Evolutionary conservation across 2,797 vertebrate genomes (phyloP).

Genomic region (Rhabdomys pumilio): DNA sequence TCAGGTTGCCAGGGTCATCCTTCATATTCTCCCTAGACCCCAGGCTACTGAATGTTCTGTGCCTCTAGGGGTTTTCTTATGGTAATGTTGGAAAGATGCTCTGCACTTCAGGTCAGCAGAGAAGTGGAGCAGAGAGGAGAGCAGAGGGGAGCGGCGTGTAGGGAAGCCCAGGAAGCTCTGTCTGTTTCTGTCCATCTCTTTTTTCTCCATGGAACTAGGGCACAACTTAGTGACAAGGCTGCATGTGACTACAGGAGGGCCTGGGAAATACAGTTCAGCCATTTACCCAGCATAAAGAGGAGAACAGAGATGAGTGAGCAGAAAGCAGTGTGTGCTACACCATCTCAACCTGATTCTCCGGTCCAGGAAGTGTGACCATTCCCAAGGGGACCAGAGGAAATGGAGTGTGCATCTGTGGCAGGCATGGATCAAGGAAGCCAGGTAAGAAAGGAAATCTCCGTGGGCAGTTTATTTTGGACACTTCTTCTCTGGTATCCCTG

Average conservation of each 20-base stretch:
- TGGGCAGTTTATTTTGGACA: rapidly evolving
- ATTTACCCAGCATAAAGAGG: rapidly evolving
- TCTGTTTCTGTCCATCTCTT: not conserved
- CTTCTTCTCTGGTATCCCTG: no score
- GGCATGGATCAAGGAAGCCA: rapidly evolving
- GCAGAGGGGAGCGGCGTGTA: rapidly evolving
- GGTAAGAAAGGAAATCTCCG: rapidly evolving
- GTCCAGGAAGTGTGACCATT: not conserved
- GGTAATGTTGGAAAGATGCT: not conserved
- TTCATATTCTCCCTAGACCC: not conserved
- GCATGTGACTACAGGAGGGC: rapidly evolving
- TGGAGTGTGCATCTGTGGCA: rapidly evolving
- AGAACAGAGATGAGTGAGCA: not conserved
- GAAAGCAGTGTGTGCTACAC: not conserved
- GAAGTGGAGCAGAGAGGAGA: not conserved
- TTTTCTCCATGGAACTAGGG: no score
- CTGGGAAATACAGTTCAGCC: not conserved
- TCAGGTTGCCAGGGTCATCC: not conserved
- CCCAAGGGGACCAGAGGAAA: no score
- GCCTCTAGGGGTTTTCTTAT: not conserved
- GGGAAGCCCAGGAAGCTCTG: rapidly evolving
- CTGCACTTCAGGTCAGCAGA: not conserved
- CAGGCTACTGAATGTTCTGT: not conserved
- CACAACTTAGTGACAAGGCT: not conserved
- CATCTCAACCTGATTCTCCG: not conserved